Conservation (phyloP, 2,113 vertebrate genomes). For the Agelaius tricolor region DNA sequence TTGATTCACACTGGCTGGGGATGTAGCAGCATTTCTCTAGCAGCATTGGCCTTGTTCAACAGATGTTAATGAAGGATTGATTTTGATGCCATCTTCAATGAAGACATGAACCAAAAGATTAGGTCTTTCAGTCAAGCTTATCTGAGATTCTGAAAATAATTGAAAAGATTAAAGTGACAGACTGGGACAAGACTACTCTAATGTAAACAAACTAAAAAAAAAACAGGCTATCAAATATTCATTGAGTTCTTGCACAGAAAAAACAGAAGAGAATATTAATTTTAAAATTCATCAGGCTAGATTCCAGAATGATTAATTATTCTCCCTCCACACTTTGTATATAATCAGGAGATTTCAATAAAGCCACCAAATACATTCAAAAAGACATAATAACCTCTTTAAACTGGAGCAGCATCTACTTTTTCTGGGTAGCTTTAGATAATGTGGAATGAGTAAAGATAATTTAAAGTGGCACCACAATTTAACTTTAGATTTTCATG, state of each 20-base stretch:
- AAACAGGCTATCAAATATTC: not conserved
- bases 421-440: not conserved
- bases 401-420: not conserved
- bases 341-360: not conserved
- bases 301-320: not conserved
- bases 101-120: not conserved
- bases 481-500: not conserved
- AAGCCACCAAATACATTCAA: not conserved
- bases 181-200: not conserved
- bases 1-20: not conserved
- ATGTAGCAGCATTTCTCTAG: not conserved
- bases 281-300: not conserved
- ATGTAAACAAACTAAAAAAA: not conserved
- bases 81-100: conserved; percentile 28
- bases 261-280: not conserved
- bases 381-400: not conserved
- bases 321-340: not conserved
- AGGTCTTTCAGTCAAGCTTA: conserved; percentile 20
- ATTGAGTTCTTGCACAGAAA: not conserved
- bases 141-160: conserved; percentile 25
- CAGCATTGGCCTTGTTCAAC: not conserved
- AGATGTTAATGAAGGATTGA: conserved; percentile 32
- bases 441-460: not conserved
- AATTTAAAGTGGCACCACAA: not conserved
- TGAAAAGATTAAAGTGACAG: conserved; percentile 26